Conservation (phyloP, 1,140 invertebrate species). For the Halesus radiatus region DNA sequence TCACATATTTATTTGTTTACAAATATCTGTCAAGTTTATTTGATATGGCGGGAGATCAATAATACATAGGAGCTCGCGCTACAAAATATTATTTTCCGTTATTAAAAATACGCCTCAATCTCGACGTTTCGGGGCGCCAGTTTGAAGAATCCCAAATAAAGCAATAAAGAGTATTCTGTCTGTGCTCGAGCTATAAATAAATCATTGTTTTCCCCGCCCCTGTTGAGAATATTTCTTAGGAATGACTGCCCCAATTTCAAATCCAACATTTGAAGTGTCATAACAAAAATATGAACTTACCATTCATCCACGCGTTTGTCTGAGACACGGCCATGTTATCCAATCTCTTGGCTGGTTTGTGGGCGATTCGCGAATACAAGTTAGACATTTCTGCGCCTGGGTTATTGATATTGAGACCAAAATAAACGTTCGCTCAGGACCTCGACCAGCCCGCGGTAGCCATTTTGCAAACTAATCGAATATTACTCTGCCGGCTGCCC, state of each 20-base stretch:
- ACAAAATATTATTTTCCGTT: not conserved
- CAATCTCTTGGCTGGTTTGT: conserved; percentile 78
- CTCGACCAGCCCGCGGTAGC: not conserved
- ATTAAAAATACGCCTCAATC: conserved; percentile 1
- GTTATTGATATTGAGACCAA: conserved; percentile 4
- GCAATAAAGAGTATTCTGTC: not conserved
- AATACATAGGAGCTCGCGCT: not conserved
- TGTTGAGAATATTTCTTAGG: not conserved
- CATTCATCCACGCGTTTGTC: conserved; percentile 87
- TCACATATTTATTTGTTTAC: conserved; percentile 17
- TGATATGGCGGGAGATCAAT: conserved; percentile 16
- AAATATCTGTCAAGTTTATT: conserved; percentile 18
- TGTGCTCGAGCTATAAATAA: conserved; percentile 23
- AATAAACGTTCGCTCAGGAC: conserved; percentile 7
- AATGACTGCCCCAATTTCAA: conserved; percentile 24
- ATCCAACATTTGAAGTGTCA: conserved; percentile 25
- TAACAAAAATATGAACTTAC: conserved; percentile 70
- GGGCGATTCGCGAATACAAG: conserved; percentile 80
- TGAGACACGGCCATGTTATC: conserved; percentile 83
- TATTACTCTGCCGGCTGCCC: not conserved
- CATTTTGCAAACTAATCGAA: conserved; percentile 34
- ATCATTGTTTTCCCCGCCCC: not conserved
- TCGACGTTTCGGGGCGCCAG: not conserved
- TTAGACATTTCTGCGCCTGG: conserved; percentile 73
- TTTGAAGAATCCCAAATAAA: not conserved